Conservation (phyloP, 2,113 vertebrate genomes). For the Xyrauchen texanus region DNA sequence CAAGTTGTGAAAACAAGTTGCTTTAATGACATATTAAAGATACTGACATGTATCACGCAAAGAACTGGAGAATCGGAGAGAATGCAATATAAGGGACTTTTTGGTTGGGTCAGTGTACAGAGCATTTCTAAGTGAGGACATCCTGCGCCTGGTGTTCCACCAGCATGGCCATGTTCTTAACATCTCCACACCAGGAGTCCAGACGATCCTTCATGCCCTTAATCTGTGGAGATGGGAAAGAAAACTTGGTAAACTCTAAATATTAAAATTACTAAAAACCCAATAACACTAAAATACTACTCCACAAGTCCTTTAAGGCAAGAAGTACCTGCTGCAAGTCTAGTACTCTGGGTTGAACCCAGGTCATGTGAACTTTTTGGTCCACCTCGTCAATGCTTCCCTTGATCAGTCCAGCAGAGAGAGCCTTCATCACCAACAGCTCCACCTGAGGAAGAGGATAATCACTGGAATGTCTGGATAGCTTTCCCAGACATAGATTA, state of each 20-base stretch:
- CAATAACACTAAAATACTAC: no score
- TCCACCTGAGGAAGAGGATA: slow-evolving; percentile 80
- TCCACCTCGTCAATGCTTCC: slow-evolving; percentile 98
- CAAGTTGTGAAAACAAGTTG: slow-evolving; percentile 22
- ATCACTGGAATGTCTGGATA: not conserved
- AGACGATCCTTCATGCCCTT: slow-evolving; percentile 96
- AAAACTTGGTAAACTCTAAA: no score
- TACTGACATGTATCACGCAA: not conserved
- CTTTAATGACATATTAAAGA: slow-evolving; percentile 42
- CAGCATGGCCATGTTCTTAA: slow-evolving; percentile 95
- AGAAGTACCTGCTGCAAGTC: slow-evolving; percentile 88
- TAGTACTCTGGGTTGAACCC: slow-evolving; percentile 94
- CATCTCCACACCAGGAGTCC: slow-evolving; percentile 94
- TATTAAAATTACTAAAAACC: no score
- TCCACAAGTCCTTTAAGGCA: not conserved
- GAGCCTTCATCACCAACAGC: slow-evolving; percentile 96
- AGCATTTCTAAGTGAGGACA: slow-evolving; percentile 84
- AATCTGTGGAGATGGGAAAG: slow-evolving; percentile 76
- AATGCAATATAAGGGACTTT: no score
- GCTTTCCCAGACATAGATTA: not conserved
- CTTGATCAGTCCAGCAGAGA: slow-evolving; percentile 91
- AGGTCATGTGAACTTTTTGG: slow-evolving; percentile 95
- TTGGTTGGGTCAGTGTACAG: not conserved
- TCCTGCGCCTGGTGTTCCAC: slow-evolving; percentile 98
- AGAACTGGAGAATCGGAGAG: no score